Evolutionary conservation across 2,113 vertebrate genomes (phyloP), one percentile per base, ranked within the genome.

Genomic region (Nanorana parkeri): DNA sequence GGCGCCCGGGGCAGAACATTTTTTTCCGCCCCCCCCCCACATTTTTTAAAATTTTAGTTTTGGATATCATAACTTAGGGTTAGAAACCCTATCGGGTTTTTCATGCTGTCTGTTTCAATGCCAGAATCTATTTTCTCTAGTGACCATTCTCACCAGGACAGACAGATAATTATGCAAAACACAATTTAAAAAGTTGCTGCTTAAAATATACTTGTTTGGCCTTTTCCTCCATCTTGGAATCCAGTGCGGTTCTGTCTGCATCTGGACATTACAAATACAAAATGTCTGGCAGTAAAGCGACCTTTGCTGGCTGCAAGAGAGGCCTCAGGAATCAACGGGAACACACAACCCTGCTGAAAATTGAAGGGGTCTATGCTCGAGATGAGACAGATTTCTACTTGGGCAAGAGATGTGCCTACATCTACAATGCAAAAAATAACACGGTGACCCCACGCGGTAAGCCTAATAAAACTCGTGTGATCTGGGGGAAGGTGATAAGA

Each of bases 401-500:
- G 84, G 98, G 98, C 77, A 99, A 99, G 84, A 95, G 93, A 77
- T 99, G 98, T 74, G 98, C 97, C 67, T 99, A 99, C 47, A 96
- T 99, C 7, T 99, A 99, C 92, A 99, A 99, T 92, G 98, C 98
- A 75, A 99, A 99, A 87, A 99, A 99, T 89, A 99, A 96, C 85
- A 99, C 98, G 0, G 95, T 96, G 68, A 99, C 97, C 16, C 98
- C 97, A 0, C 96, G 97, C 0, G 97, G 97, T 17, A 99, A 99
- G 67, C 97, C 98, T 85, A 99, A 99, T 86, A 95, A 97, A 91
- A 99, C 97, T 55, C 92, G 98, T 0, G 97, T 98, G n/a, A 99
- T 99, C 88, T 99, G 98, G 97, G 98, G 98, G 3, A 99, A 99
- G 87, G 96, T 99, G 84, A 99, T 94, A 0, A 92, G 97, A 0